phyloP scores from a whole-genome alignment of 1,140 invertebrate species.

The Lucilia sericata region DNA sequence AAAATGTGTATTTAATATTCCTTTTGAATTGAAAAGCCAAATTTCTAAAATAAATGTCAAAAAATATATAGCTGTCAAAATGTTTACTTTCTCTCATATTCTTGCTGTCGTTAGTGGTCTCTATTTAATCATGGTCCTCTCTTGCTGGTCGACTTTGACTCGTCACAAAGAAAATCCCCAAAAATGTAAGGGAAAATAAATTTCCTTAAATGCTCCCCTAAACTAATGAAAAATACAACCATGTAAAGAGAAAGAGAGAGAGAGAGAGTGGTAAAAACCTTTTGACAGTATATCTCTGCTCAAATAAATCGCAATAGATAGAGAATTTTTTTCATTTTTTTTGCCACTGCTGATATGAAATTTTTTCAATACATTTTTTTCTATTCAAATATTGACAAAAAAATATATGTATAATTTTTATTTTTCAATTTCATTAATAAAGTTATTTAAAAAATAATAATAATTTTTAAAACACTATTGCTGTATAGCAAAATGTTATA shows the following conservation, averaged over 20 bases:
- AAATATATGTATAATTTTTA: conserved; percentile 16
- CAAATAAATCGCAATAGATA: conserved; percentile 67
- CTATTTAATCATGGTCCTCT: not conserved
- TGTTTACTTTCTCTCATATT: conserved; percentile 7
- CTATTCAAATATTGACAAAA: conserved; percentile 17
- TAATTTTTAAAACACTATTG: too few relatives aligned
- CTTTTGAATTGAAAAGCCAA: too few relatives aligned
- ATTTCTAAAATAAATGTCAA: not conserved
- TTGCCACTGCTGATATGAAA: conserved; percentile 42
- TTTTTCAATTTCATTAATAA: not conserved
- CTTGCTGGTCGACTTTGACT: not conserved
- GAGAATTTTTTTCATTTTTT: conserved; percentile 62
- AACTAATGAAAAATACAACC: not conserved
- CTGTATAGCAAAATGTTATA: too few relatives aligned
- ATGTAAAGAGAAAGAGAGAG: not conserved
- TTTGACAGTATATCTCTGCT: conserved; percentile 48
- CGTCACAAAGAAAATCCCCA: conserved; percentile 3
- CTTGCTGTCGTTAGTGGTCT: not conserved
- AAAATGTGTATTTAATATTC: too few relatives aligned
- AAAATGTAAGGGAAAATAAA: conserved; percentile 7
- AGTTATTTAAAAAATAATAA: too few relatives aligned
- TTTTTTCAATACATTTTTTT: conserved; percentile 28
- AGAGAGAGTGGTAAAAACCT: not conserved
- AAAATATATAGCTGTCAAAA: conserved; percentile 34
- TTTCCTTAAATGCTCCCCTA: conserved; percentile 28